phyloP scores from a whole-genome alignment of 2,888 invertebrate genomes.

The Drosophila subquinaria region DNA sequence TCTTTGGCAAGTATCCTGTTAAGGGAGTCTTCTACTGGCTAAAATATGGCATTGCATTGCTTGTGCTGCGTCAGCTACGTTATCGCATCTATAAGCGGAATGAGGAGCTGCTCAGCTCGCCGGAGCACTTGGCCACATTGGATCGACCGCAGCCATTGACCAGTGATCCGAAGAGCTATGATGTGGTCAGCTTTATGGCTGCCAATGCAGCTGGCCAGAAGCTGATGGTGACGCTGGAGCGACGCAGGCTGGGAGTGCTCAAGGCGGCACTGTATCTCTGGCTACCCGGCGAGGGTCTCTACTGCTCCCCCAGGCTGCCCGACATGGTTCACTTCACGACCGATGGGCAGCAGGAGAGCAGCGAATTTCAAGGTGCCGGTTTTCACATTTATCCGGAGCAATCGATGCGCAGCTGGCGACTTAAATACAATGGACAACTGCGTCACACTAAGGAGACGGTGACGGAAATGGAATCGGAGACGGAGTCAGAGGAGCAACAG shows the following conservation, averaged over 20 bases:
- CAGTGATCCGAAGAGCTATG: conserved; percentile 87
- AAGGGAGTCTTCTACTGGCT: conserved; percentile 87
- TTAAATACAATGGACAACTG: conserved; percentile 90
- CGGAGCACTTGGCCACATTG: conserved; percentile 83
- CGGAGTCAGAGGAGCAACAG: conserved; percentile 63
- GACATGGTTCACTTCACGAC: conserved; percentile 89
- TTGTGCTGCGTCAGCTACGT: conserved; percentile 84
- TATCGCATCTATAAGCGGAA: conserved; percentile 84
- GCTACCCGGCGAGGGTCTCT: conserved; percentile 89
- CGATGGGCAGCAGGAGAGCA: conserved; percentile 85
- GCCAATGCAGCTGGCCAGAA: conserved; percentile 88
- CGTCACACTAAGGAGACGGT: conserved; percentile 59
- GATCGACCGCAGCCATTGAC: conserved; percentile 87
- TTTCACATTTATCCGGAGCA: conserved; percentile 88
- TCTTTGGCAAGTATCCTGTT: conserved; percentile 87
- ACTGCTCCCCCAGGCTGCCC: conserved; percentile 89
- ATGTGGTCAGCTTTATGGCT: conserved; percentile 92
- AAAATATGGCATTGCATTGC: conserved; percentile 86
- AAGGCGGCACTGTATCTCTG: conserved; percentile 89
- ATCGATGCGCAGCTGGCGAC: conserved; percentile 91
- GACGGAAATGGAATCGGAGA: neutral
- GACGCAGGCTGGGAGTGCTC: conserved; percentile 89
- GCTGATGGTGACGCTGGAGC: conserved; percentile 89
- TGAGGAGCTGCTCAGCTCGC: conserved; percentile 65
- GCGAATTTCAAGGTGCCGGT: conserved; percentile 89